Evolutionary conservation across 1,140 invertebrate genomes (phyloP), one percentile per base, ranked within the genome.

Genomic region (Latrodectus geometricus): DNA sequence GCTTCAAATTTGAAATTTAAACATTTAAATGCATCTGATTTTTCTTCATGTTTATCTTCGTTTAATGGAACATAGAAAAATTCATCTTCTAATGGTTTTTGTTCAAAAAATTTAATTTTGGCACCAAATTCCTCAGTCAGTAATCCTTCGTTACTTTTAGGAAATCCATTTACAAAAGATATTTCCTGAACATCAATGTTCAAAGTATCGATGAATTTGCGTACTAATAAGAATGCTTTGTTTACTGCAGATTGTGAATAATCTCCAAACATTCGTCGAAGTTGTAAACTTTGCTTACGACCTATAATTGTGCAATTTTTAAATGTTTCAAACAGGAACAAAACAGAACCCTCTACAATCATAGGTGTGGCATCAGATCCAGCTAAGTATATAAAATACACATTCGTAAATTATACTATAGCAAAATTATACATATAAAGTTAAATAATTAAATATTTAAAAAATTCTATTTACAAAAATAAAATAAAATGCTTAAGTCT

Each of bases 301-400:
- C 93, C 92, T 9, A 95, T 92, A 84, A 92, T 91, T 83, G 92
- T 92, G 68, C 94, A 92, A 87, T 93, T 91, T 12, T 94, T 91
- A 84, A 95, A 94, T 88, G 95, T 90, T 85, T 92, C 90, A 61
- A 95, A 91, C 8, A 93, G 89, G 88, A 93, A 93, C 8, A 94
- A 91, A 48, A 93, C 90, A 66, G 94, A 92, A 90, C 94, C 94
- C 89, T 95, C 93, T 49, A 94, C 91, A 14, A 93, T 90, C 81
- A 94, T 92, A 86, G 91, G 88, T 52, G 91, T 61, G 50, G 93
- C 91, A 48, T 94, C 92, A 35, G 91, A 91, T 15, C 91, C 91
- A 82, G 66, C 86, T 87, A n/a, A 74, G 5, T 35, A 35, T 5
- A 35, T 35, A 35, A 35, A 35, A 35, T 35, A 35, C 5, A 35